Evolutionary conservation across 2,797 vertebrate species (phyloP).

Genomic region (Lithobates pipiens): DNA sequence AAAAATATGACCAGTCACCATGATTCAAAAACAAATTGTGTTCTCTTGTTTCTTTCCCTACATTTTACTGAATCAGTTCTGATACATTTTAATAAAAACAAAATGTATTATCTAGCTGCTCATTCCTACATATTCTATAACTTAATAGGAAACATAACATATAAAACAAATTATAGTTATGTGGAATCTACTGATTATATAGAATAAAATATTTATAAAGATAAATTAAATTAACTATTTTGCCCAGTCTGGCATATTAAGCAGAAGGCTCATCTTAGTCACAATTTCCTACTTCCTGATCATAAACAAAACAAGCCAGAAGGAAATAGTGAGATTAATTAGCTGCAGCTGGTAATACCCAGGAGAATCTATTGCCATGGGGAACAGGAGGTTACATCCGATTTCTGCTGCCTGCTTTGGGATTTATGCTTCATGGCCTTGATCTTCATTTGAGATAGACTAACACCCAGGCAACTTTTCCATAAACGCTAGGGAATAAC

Average conservation of each 20-base stretch:
- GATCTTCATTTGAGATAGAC: conserved; percentile 17
- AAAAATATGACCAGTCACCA: too few relatives aligned
- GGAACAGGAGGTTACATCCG: conserved; percentile 32
- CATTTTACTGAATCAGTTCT: too few relatives aligned
- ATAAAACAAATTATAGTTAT: too few relatives aligned
- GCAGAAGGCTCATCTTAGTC: conserved; percentile 7
- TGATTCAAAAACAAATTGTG: too few relatives aligned
- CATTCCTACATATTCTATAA: too few relatives aligned
- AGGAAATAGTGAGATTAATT: conserved; percentile 42
- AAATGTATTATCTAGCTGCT: too few relatives aligned
- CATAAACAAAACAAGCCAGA: conserved; percentile 41
- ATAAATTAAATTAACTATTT: conserved; percentile 16
- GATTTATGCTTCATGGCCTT: conserved; percentile 40
- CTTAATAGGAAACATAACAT: too few relatives aligned
- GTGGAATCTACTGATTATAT: neutral
- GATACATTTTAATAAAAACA: too few relatives aligned
- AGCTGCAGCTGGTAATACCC: conserved; percentile 37
- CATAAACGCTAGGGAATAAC: conserved; percentile 26
- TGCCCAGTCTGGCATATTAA: conserved; percentile 7
- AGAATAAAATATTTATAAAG: conserved; percentile 23
- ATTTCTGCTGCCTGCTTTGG: conserved; percentile 34
- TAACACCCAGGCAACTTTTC: conserved; percentile 25
- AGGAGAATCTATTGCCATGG: conserved; percentile 26
- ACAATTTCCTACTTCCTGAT: conserved; percentile 41
- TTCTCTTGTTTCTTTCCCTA: too few relatives aligned